A percentile compares a stretch with the other conserved stretches of the same genome.
phyloP scores from a whole-genome alignment of 2,113 vertebrate species.

The Mustelus asterias region DNA sequence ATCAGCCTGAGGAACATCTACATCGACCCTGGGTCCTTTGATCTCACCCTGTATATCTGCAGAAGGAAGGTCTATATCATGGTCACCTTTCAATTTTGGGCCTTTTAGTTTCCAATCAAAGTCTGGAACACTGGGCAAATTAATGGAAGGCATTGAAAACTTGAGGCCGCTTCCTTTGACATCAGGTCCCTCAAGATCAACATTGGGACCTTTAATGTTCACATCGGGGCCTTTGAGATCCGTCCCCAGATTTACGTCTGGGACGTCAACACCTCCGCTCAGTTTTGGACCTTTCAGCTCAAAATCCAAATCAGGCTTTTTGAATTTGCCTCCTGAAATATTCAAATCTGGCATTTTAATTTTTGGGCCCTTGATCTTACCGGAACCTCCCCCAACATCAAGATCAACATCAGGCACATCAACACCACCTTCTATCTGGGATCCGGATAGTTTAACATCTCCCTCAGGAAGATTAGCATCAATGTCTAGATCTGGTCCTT shows the following conservation, averaged over 20 bases:
- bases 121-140: too few species aligned
- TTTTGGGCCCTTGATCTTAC: neutral
- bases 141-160: too few species aligned
- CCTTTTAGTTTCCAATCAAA: too few species aligned
- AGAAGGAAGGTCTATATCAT: too few species aligned
- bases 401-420: slow-evolving; percentile 29
- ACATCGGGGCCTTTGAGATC: neutral
- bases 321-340: slow-evolving; percentile 43
- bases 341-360: neutral
- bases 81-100: too few species aligned
- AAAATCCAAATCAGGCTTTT: slow-evolving; percentile 40
- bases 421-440: slow-evolving; percentile 39
- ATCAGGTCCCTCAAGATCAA: slow-evolving; percentile 51
- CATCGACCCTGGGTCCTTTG: too few species aligned
- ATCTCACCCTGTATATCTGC: too few species aligned
- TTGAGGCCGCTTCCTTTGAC: neutral
- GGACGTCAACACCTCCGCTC: slow-evolving; percentile 36
- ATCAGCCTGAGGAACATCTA: neutral
- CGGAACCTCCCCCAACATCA: neutral
- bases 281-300: slow-evolving; percentile 45
- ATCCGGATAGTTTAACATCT: slow-evolving; percentile 26
- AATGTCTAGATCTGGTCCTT: neutral
- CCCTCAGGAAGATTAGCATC: neutral
- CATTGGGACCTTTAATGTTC: slow-evolving; percentile 41
- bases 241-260: neutral